A percentile compares a stretch with the other conserved stretches of the same genome.
Conservation (phyloP, 1,140 invertebrate species). For the Arion vulgaris region DNA sequence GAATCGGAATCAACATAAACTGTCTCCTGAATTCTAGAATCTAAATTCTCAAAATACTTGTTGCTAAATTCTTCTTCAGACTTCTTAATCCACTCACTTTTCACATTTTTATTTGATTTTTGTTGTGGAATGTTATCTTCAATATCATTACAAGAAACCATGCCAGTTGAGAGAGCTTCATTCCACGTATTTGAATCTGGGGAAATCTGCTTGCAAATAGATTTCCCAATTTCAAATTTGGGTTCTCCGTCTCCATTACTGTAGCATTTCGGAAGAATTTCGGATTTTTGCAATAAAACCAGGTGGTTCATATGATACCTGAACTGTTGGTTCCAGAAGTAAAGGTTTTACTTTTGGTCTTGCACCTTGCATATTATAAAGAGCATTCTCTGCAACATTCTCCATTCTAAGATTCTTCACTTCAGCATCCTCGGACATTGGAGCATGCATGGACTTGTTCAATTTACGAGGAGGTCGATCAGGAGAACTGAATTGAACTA, state of each 20-base stretch:
- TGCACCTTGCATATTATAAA: slow-evolving; percentile 17
- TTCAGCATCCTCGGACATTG: too few relatives aligned
- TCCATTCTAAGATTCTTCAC: not conserved
- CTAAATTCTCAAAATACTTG: not conserved
- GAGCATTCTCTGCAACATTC: not conserved
- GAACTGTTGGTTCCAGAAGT: not conserved
- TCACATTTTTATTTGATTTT: not conserved
- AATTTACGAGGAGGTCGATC: too few relatives aligned
- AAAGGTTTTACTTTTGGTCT: slow-evolving; percentile 25
- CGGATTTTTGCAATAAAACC: not conserved
- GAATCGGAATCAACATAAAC: slow-evolving; percentile 27
- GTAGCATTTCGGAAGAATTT: not conserved
- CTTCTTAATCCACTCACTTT: not conserved
- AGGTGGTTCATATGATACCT: not conserved
- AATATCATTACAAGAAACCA: not conserved
- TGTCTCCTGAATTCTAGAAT: slow-evolving; percentile 16
- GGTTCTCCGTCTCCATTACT: not conserved
- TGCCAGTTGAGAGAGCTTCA: slow-evolving; percentile 3
- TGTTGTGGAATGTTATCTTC: not conserved
- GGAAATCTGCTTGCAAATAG: not conserved
- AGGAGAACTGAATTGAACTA: too few relatives aligned
- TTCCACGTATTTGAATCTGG: not conserved
- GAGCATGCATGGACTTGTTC: too few relatives aligned
- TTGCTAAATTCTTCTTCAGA: not conserved
- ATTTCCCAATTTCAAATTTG: not conserved